Conservation (phyloP, 1,140 invertebrate species). For the Lutraria rhynchaena region DNA sequence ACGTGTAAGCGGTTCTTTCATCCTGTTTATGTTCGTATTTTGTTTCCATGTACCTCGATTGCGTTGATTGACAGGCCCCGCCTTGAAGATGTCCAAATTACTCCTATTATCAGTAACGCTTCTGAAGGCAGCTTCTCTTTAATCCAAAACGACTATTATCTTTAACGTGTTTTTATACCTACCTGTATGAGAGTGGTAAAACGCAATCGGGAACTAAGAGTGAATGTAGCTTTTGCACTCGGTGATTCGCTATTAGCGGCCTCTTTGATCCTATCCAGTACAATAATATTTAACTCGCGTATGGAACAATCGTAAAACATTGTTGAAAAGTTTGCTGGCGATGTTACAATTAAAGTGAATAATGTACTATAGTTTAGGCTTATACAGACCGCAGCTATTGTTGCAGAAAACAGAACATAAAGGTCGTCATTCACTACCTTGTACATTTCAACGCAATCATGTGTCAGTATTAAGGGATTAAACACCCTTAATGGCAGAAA, state of each 20-base stretch:
- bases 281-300: no score
- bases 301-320: no score
- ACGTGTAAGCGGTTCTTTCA: slow-evolving; percentile 49
- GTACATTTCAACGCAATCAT: no score
- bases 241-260: slow-evolving; percentile 12
- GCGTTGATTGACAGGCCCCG: slow-evolving; percentile 31
- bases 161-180: background rate
- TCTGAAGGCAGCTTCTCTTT: background rate
- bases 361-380: no score
- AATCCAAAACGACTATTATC: background rate
- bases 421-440: no score
- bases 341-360: no score
- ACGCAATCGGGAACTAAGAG: slow-evolving; percentile 20
- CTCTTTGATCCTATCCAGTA: slow-evolving; percentile 26
- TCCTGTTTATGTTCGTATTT: slow-evolving; percentile 41
- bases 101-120: slow-evolving; percentile 5
- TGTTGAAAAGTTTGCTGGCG: no score
- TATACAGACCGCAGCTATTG: no score
- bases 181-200: slow-evolving; percentile 9
- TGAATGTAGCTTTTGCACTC: slow-evolving; percentile 3
- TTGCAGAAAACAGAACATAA: no score
- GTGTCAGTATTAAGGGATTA: no score
- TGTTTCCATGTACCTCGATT: slow-evolving; percentile 26
- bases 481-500: no score
- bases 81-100: slow-evolving; percentile 10